Evolutionary conservation across 2,113 vertebrate species (phyloP).

Genomic region (Hystrix cristata): DNA sequence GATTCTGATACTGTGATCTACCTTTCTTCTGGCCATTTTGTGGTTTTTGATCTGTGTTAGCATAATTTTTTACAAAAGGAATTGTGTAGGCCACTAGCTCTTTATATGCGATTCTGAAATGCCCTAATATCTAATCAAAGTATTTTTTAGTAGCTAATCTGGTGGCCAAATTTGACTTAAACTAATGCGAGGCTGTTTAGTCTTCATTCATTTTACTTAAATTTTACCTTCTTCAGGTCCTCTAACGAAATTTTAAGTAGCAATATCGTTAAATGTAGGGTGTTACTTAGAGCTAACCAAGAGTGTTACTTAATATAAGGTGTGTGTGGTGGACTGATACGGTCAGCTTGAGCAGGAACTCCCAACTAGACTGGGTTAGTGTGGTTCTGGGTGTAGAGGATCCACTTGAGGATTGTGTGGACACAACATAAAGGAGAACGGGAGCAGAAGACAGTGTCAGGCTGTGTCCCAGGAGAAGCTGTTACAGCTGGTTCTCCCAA

Average conservation of each 20-base stretch:
- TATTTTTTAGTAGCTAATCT: conserved; percentile 3
- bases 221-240: background rate
- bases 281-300: background rate
- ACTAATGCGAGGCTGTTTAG: background rate
- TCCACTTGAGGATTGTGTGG: too few species aligned
- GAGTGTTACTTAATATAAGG: background rate
- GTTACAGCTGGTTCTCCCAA: too few species aligned
- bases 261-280: background rate
- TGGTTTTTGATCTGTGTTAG: conserved; percentile 29
- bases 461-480: too few species aligned
- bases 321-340: too few species aligned
- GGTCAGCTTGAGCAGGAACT: too few species aligned
- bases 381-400: too few species aligned
- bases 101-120: background rate
- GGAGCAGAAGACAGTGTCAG: too few species aligned
- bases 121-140: background rate
- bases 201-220: background rate
- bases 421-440: too few species aligned
- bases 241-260: conserved; percentile 48
- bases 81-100: background rate
- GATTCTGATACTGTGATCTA: conserved; percentile 21
- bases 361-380: too few species aligned
- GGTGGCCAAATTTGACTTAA: background rate
- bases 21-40: conserved; percentile 1
- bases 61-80: background rate